Percentiles rank a stretch among this genome's conserved stretches.
These are phyloP conservation scores for Dasypus novemcinctus DNA, from an alignment of 2,113 vertebrate species.

Conservation along the genomic window DNA sequence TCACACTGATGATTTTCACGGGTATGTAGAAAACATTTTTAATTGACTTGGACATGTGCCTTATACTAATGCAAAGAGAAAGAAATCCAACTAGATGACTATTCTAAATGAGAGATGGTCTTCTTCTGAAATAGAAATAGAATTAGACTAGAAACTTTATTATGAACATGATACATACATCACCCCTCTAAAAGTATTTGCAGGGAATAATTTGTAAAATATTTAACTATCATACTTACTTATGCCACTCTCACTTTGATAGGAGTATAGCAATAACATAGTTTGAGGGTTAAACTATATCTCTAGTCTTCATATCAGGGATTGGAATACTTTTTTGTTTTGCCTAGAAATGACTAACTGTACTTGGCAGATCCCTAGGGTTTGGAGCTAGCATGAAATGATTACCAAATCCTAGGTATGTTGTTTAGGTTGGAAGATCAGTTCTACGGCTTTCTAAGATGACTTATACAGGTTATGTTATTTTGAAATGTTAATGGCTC, in stretches of 20 bases:
- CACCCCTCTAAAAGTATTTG: background rate
- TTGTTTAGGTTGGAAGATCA: background rate
- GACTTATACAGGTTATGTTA: background rate
- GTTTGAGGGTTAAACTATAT: background rate
- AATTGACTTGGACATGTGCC: background rate
- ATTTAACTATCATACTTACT: slow-evolving; percentile 13
- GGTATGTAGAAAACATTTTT: background rate
- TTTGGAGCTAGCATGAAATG: background rate
- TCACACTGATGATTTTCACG: background rate
- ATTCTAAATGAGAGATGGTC: background rate
- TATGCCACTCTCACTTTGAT: background rate
- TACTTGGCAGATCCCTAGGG: background rate
- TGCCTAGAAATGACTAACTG: background rate
- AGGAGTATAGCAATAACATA: background rate
- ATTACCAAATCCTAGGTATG: background rate
- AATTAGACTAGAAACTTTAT: background rate
- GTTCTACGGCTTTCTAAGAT: background rate
- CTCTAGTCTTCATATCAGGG: background rate
- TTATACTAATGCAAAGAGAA: background rate
- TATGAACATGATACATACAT: background rate
- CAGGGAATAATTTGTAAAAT: background rate
- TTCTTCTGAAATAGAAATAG: background rate
- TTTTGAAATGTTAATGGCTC: background rate
- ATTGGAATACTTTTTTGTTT: background rate
- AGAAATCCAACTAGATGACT: background rate